Percentiles rank a stretch among this genome's conserved stretches.
Evolutionary conservation across 2,113 vertebrate species (phyloP).

Genomic region (Oreochromis tanganicae): DNA sequence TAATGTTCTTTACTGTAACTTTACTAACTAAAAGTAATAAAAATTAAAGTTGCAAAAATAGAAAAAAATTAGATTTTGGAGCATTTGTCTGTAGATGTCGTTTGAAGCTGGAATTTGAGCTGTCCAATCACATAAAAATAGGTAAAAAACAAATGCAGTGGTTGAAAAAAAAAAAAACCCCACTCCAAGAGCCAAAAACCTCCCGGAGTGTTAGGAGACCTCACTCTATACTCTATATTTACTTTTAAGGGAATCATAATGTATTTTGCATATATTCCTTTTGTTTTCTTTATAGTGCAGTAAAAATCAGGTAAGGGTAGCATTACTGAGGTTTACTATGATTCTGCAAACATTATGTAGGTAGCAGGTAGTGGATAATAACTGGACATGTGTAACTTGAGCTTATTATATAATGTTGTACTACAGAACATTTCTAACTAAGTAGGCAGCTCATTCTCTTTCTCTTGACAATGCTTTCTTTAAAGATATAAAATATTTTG

Average conservation of each 20-base stretch:
- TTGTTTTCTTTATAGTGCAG: not conserved
- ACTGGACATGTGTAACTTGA: not conserved
- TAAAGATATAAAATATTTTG: not conserved
- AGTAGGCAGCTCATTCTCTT: not conserved
- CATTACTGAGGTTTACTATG: not conserved
- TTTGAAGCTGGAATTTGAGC: not conserved
- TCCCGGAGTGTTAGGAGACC: not conserved
- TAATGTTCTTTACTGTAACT: too few relatives aligned
- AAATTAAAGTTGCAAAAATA: too few relatives aligned
- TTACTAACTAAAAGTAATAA: too few relatives aligned
- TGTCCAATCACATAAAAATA: not conserved
- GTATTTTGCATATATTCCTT: not conserved
- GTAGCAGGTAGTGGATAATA: not conserved
- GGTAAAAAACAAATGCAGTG: not conserved
- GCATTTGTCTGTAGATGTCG: not conserved
- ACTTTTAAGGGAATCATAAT: not conserved
- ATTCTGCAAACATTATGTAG: not conserved
- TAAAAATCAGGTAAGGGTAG: not conserved
- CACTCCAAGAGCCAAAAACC: not conserved
- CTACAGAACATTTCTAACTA: not conserved
- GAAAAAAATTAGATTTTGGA: not conserved
- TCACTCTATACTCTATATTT: not conserved
- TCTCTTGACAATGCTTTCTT: not conserved
- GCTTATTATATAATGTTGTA: not conserved
- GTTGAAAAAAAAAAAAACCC: not conserved